Evolutionary conservation across 2,888 invertebrate species (phyloP).

Genomic region (Rhyacophila evoluta): DNA sequence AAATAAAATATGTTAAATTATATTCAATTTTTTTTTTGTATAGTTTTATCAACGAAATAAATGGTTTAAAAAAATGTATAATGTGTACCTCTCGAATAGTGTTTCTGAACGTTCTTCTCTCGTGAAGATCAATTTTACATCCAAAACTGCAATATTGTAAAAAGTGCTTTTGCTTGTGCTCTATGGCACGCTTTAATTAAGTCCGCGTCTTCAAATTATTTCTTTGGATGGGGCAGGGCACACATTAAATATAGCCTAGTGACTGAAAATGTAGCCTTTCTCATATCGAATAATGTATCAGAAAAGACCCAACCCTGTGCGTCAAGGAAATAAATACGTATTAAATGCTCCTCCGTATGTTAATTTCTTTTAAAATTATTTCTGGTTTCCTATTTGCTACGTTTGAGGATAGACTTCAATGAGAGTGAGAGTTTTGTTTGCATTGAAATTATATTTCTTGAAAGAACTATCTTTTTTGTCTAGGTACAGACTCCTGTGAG

Average conservation of each 20-base stretch:
- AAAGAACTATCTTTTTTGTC: background rate
- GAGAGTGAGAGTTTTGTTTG: background rate
- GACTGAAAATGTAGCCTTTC: slow-evolving; percentile 16
- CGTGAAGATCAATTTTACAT: background rate
- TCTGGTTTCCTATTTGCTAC: background rate
- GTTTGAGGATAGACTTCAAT: background rate
- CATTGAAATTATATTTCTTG: background rate
- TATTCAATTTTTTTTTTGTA: background rate
- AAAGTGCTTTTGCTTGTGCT: background rate
- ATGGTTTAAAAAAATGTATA: no score
- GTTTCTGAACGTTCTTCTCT: background rate
- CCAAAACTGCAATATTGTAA: background rate
- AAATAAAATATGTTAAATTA: background rate
- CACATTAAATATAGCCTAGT: background rate
- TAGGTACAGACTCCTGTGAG: background rate
- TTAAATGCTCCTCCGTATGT: background rate
- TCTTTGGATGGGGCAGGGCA: background rate
- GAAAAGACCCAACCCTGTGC: background rate
- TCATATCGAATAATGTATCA: slow-evolving; percentile 1
- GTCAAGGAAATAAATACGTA: background rate
- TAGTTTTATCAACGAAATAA: background rate
- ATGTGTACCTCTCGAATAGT: no score
- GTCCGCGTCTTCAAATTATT: background rate
- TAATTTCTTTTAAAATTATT: background rate
- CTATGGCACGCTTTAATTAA: background rate